Evolutionary conservation across 30 jellyfish, hydroid and myxozoan species (phyloP).

Genomic region (Cassiopea andromeda): DNA sequence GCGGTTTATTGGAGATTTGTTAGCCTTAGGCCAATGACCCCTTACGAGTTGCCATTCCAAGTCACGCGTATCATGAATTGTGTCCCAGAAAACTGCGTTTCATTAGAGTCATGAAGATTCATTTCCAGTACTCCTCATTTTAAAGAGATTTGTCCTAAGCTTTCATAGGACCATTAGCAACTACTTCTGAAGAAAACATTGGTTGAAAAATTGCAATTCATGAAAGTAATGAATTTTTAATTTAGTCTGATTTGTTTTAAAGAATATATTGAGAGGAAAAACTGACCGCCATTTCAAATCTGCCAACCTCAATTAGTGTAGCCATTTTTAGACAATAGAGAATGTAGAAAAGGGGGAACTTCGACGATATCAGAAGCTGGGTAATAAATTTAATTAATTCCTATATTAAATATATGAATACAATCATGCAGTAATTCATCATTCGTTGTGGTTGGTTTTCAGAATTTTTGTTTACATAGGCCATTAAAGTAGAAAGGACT

Average conservation of each 20-base stretch:
- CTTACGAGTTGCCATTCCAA: too few species aligned
- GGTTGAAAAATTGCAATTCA: background rate
- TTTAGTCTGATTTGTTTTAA: background rate
- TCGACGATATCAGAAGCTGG: background rate
- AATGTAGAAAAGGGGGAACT: background rate
- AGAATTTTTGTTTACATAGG: too few species aligned
- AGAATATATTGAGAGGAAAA: background rate
- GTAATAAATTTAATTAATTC: background rate
- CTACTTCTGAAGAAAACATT: background rate
- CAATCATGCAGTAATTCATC: background rate
- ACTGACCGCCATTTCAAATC: background rate
- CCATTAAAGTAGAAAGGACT: too few species aligned
- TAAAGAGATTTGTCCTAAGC: too few species aligned
- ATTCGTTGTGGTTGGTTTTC: too few species aligned
- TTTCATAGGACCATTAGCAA: too few species aligned
- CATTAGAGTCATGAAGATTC: too few species aligned
- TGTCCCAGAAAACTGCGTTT: too few species aligned
- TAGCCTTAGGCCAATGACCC: too few species aligned
- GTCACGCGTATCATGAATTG: too few species aligned
- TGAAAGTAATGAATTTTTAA: background rate
- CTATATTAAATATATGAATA: background rate
- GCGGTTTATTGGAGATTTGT: too few species aligned
- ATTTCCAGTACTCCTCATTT: too few species aligned
- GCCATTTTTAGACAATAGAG: background rate
- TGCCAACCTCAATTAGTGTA: background rate